phyloP scores from a whole-genome alignment of 2,888 invertebrate genomes.

The Cheiracanthium punctorium region DNA sequence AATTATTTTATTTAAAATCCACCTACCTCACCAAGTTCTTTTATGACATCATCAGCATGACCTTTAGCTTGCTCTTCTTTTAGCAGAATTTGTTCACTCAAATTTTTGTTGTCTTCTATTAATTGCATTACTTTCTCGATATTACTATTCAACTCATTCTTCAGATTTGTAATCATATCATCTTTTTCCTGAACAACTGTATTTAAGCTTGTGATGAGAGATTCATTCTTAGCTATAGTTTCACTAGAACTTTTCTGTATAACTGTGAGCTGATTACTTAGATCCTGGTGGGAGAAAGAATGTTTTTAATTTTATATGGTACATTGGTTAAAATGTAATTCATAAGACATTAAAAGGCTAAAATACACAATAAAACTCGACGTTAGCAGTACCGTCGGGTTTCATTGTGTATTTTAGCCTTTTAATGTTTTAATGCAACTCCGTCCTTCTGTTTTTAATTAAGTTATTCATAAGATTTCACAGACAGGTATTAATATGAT shows the following conservation, averaged over 20 bases:
- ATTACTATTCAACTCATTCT: conserved; percentile 47
- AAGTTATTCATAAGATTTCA: too few relatives aligned
- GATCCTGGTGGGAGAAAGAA: too few relatives aligned
- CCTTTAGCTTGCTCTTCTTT: conserved; percentile 21
- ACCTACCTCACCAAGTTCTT: conserved; percentile 54
- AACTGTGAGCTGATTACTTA: not conserved
- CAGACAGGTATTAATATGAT: too few relatives aligned
- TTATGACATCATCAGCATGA: conserved; percentile 30
- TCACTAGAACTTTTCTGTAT: not conserved
- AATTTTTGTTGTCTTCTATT: conserved; percentile 28
- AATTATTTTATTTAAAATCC: too few relatives aligned
- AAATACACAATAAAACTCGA: too few relatives aligned
- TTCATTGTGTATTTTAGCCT: too few relatives aligned
- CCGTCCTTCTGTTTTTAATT: too few relatives aligned
- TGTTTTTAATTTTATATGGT: too few relatives aligned
- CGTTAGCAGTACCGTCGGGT: too few relatives aligned
- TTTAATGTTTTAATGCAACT: too few relatives aligned
- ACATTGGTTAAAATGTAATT: too few relatives aligned
- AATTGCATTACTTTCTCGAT: conserved; percentile 37
- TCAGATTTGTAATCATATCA: conserved; percentile 50
- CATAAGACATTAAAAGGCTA: too few relatives aligned
- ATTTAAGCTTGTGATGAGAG: not conserved
- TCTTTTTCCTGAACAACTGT: conserved; percentile 58
- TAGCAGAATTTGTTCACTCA: conserved; percentile 42
- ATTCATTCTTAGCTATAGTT: not conserved